Base-by-base conservation (phyloP, 2,888 invertebrate genomes). In the Helicoverpa assulta region DNA sequence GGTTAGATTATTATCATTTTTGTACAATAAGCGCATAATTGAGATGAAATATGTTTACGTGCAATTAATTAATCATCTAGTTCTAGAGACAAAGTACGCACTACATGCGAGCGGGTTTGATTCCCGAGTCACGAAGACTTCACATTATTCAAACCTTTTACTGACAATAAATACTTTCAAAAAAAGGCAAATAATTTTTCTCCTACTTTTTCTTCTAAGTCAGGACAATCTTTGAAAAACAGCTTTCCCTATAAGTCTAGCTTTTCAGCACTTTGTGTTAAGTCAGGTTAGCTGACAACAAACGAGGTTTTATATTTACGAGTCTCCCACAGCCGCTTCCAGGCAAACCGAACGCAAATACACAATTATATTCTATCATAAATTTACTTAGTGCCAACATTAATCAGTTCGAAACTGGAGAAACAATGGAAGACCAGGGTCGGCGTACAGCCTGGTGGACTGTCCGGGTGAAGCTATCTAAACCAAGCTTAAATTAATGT, bases 401-500 rank as follows among this genome's bases (percentile, higher is more conserved):
- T 67, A 59, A 63, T 78, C 72, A 75, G 59, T 57, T 65, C 40
- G 63, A 40, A 78, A 75, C 53, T 50, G 53, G 55, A 61, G 62
- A 63, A 75, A 81, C 81, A 81, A 81, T 78, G 81, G 65, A 14
- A 16, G 52, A 26, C 18, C 47, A 51, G 56, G 69, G 68, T 67
- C 50, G 18, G 66, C 60, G 73, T 63, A 51, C 53, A 52, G n/a
- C 40, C 21, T 58, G 51, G 50, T 52, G 47, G 72, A 63, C 68
- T 52, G 59, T 57, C 60, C 29, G 47, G n/a, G 63, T 50, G 74
- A 57, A 80, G 56, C 67, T 54, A 66, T 58, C 73, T 69, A 58
- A 63, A 65, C 63, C 29, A 53, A 57, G 57, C 59, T 68, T 64
- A 72, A 80, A 76, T 79, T 60, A 79, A 79, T 79, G 66, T 55